phyloP scores from a whole-genome alignment of 1,140 invertebrate genomes.

The Formica selysi region DNA sequence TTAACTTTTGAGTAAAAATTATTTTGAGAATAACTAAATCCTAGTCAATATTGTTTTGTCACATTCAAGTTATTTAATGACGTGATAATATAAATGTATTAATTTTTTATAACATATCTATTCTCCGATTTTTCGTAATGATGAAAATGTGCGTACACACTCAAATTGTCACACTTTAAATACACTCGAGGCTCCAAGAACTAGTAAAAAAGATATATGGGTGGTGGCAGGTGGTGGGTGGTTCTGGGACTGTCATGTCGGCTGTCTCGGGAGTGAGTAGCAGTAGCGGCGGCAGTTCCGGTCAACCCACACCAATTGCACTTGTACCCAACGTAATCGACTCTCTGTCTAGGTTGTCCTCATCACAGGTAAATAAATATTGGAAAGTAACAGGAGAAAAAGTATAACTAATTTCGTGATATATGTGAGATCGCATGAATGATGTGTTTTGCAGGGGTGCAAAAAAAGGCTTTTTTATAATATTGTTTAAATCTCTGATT shows the following conservation, averaged over 20 bases:
- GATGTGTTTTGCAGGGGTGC: conserved; percentile 66
- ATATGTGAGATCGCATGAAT: conserved; percentile 71
- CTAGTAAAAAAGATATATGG: conserved; percentile 80
- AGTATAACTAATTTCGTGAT: conserved; percentile 65
- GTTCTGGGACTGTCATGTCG: conserved; percentile 85
- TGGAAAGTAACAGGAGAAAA: conserved; percentile 69
- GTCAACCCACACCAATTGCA: conserved; percentile 86
- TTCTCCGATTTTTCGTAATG: neutral
- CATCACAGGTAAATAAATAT: conserved; percentile 82
- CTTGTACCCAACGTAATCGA: conserved; percentile 87
- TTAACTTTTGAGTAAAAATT: conserved; percentile 6
- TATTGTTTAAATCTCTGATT: conserved; percentile 47
- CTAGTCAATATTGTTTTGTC: neutral
- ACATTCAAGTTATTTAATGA: neutral
- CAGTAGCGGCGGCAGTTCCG: conserved; percentile 84
- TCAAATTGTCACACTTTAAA: conserved; percentile 55
- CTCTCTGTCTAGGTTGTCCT: conserved; percentile 83
- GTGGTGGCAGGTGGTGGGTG: conserved; percentile 86
- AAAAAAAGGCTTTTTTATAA: conserved; percentile 63
- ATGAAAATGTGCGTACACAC: neutral
- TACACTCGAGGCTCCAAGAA: conserved; percentile 62
- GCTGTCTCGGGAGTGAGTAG: conserved; percentile 85
- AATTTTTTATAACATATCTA: neutral
- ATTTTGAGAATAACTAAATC: neutral
- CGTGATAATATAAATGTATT: neutral